Base-by-base conservation (phyloP, 2,797 vertebrate species). In the Lophius americanus region DNA sequence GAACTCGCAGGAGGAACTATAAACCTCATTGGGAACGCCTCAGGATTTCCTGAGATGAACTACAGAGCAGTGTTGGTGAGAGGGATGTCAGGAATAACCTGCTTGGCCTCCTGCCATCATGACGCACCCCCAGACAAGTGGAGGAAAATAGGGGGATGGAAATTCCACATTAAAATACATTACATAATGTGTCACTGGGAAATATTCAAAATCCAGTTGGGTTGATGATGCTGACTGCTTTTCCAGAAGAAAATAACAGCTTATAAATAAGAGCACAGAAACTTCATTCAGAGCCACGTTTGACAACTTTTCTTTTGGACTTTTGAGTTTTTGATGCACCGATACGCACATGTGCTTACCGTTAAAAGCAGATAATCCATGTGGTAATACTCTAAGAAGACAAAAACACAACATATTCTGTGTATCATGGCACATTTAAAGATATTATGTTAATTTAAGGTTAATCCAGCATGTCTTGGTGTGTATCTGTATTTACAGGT, bases 281-380 rank as follows among this genome's bases (percentile, higher is more conserved):
- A 1, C 2, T 14, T 48, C 5, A 23, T 9, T 14, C 46, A 46
- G 10, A 51, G 11, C 3, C n/a, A 7, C 2, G 32, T 57, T 5
- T 14, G 11, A n/a, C 58, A 44, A 14, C 8, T 48, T 14, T 58
- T 46, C 32, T 32, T n/a, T 13, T 43, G 9, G 55, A 23, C 6
- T 51, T 46, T 36, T 64, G 36, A 73, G 42, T 33, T 43, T 55
- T 52, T 50, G 9, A 9, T 52, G 32, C 12, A 52, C 44, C 11
- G 36, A 7, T 35, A 11, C 46, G 7, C 32, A 61, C 42, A 57
- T 3, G 4, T 51, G 14, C 33, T 57, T 56, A 57, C 46, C 38
- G n/a, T 36, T 33, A 7, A 55, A 51, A 44, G 37, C 14, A 50
- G 41, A 58, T 55, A 47, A 71, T 54, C n/a, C n/a, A 58, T 13